Percentiles rank a stretch among this genome's conserved stretches.
phyloP scores from a whole-genome alignment of 1,140 invertebrate species.

The Pachypeltis micranthus region DNA sequence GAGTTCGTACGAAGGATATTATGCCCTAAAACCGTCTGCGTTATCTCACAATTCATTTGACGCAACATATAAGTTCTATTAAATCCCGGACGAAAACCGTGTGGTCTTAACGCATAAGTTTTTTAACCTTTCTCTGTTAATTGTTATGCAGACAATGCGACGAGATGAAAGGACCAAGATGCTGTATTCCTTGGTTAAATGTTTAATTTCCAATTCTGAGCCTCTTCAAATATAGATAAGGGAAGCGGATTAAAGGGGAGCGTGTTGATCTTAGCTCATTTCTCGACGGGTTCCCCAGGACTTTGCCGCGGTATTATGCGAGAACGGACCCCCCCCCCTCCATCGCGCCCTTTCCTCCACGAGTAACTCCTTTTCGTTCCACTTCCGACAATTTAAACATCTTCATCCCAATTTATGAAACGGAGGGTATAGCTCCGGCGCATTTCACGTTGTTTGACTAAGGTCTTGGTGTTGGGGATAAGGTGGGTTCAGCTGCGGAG shows the following conservation, averaged over 20 bases:
- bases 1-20: too few species aligned
- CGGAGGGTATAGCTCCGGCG: background rate
- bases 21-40: too few species aligned
- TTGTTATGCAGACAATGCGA: background rate
- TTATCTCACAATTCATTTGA: too few species aligned
- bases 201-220: conserved; percentile 8
- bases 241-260: conserved; percentile 3
- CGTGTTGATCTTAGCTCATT: conserved; percentile 5
- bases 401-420: conserved; percentile 9
- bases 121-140: too few species aligned
- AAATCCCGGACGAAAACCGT: too few species aligned
- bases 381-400: background rate
- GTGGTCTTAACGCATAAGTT: too few species aligned
- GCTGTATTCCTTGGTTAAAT: conserved; percentile 6
- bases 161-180: background rate
- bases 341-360: too few species aligned
- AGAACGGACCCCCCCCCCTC: background rate
- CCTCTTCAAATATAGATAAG: conserved; percentile 4
- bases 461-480: background rate
- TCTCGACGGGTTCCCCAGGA: background rate
- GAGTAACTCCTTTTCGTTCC: background rate
- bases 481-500: too few species aligned
- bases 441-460: background rate
- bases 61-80: too few species aligned
- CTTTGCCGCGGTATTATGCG: background rate